phyloP scores from a whole-genome alignment of 2,113 vertebrate species.

The Pomatorhinus ruficollis region DNA sequence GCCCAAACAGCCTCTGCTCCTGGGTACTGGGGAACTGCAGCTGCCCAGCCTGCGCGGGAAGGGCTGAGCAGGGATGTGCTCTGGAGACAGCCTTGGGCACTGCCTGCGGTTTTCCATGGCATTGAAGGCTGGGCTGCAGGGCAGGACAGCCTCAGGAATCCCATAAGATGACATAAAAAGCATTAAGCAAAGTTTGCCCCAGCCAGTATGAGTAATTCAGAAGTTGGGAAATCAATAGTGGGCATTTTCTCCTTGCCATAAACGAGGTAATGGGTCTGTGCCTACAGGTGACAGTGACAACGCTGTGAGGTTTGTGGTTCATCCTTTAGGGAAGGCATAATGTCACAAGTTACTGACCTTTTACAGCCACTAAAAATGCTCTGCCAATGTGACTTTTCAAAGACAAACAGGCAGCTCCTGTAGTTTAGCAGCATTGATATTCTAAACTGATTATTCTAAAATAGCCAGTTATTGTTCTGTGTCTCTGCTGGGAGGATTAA shows the following conservation, averaged over 20 bases:
- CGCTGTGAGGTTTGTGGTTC: background rate
- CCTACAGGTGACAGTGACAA: background rate
- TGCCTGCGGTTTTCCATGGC: background rate
- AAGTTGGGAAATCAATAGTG: background rate
- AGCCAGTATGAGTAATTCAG: background rate
- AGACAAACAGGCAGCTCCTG: background rate
- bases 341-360: background rate
- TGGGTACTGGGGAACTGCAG: fast-evolving
- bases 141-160: background rate
- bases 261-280: background rate
- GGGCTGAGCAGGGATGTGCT: background rate
- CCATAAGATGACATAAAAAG: background rate
- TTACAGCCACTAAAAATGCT: background rate
- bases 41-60: background rate
- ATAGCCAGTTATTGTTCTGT: background rate
- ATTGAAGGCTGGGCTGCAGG: background rate
- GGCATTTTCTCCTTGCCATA: background rate
- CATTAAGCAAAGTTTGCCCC: background rate
- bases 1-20: background rate
- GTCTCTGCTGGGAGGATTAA: background rate
- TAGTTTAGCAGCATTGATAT: background rate
- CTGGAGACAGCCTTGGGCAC: background rate
- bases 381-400: background rate
- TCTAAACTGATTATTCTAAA: background rate
- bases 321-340: background rate